A percentile compares a stretch with the other conserved stretches of the same genome.
phyloP scores from a whole-genome alignment of 2,797 vertebrate species.

The Melanotaenia nigrans region DNA sequence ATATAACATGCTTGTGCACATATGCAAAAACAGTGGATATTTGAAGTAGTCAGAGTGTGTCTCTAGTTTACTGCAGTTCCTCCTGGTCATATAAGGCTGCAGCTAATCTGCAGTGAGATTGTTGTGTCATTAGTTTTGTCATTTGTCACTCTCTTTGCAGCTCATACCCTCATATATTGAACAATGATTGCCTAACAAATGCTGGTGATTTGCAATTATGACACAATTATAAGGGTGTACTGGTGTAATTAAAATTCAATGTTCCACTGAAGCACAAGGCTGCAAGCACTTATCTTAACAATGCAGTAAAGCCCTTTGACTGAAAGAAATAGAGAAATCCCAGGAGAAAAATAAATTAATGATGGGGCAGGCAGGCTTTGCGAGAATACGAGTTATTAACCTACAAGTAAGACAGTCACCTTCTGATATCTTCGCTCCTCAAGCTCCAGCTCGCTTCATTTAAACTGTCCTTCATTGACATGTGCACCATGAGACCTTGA shows the following conservation, averaged over 20 bases:
- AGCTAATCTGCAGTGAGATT: conserved; percentile 57
- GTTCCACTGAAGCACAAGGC: conserved; percentile 29
- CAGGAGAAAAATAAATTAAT: conserved; percentile 27
- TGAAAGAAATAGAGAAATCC: conserved; percentile 19
- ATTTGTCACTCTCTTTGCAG: conserved; percentile 54
- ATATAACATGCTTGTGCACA: conserved; percentile 15
- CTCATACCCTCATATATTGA: conserved; percentile 42
- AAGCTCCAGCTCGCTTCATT: background rate
- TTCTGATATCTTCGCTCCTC: conserved; percentile 19
- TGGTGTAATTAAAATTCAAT: conserved; percentile 49
- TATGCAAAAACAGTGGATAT: conserved; percentile 19
- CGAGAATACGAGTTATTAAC: conserved; percentile 34
- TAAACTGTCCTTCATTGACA: conserved; percentile 39
- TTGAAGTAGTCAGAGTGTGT: background rate
- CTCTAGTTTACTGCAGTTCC: conserved; percentile 48
- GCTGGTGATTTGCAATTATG: conserved; percentile 58
- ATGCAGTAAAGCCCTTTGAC: conserved; percentile 27
- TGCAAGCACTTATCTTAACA: conserved; percentile 33
- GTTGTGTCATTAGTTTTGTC: conserved; percentile 54
- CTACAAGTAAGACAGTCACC: conserved; percentile 32
- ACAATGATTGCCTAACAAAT: conserved; percentile 50
- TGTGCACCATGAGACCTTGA: conserved; percentile 20
- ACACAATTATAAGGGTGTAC: conserved; percentile 48
- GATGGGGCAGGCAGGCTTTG: conserved; percentile 16
- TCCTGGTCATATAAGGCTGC: conserved; percentile 49